A percentile compares a stretch with the other conserved stretches of the same genome.
phyloP scores from a whole-genome alignment of 2,888 invertebrate species.

The Entomobrya proxima region DNA sequence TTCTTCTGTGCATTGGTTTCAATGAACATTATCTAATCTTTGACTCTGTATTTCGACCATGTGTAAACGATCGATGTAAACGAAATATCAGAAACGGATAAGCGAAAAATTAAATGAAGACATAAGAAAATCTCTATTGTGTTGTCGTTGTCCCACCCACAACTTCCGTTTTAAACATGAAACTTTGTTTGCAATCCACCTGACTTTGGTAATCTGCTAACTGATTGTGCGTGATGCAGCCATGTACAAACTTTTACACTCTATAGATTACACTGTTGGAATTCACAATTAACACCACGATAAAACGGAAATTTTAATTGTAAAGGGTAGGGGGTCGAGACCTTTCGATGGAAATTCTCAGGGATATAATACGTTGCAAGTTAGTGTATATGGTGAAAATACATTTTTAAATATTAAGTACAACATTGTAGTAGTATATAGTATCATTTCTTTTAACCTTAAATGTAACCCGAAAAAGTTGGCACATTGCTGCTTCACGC shows the following conservation, averaged over 20 bases:
- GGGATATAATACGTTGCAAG: neutral
- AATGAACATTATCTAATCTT: constrained; percentile 20
- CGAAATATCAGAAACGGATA: neutral
- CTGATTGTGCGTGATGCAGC: neutral
- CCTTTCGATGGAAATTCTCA: neutral
- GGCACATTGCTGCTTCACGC: neutral
- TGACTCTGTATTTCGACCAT: neutral
- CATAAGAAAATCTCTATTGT: neutral
- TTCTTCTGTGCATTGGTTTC: neutral
- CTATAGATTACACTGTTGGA: constrained; percentile 3
- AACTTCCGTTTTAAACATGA: constrained; percentile 39
- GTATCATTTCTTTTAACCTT: no score
- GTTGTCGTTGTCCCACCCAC: constrained; percentile 54
- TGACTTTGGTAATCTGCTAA: neutral
- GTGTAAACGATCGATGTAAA: constrained; percentile 9
- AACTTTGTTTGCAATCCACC: neutral
- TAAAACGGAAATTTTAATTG: neutral
- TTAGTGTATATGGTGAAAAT: no score
- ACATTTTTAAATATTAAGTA: no score
- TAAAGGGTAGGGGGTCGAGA: neutral
- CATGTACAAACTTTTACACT: neutral
- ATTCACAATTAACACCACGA: constrained; percentile 25
- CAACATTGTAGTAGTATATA: no score
- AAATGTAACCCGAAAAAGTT: neutral
- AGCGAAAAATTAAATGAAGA: constrained; percentile 25